phyloP scores from a whole-genome alignment of 2,113 vertebrate genomes.

The Myocastor coypus region DNA sequence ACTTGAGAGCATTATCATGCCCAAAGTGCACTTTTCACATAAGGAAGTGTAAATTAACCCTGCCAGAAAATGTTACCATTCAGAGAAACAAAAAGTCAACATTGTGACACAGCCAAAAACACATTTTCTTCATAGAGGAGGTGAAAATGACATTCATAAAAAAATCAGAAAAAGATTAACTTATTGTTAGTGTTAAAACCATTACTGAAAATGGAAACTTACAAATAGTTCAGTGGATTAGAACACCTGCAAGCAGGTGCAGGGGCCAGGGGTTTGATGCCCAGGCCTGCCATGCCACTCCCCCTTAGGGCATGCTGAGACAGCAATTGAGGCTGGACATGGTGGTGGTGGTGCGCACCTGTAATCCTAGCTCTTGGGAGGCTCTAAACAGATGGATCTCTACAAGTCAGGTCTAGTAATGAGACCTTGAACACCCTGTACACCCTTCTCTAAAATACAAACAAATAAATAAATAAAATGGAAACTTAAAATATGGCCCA shows the following conservation, averaged over 20 bases:
- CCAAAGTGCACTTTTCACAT: not conserved
- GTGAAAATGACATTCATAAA: slow-evolving; percentile 42
- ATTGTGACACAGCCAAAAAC: slow-evolving; percentile 12
- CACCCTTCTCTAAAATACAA: no score
- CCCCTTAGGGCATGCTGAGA: no score
- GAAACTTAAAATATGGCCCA: slow-evolving; percentile 7
- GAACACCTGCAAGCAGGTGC: no score
- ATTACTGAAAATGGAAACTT: slow-evolving; percentile 46
- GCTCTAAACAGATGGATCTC: no score
- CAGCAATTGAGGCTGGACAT: no score
- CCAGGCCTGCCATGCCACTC: no score
- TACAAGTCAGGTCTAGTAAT: no score
- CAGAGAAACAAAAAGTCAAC: slow-evolving; percentile 18
- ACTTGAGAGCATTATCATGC: not conserved
- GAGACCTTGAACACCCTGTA: no score
- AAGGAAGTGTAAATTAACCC: not conserved
- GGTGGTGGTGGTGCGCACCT: no score
- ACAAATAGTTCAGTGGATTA: no score
- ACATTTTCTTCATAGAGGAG: slow-evolving; percentile 34
- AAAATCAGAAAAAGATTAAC: not conserved
- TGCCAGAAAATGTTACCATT: not conserved
- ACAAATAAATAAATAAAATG: not conserved
- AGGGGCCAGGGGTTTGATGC: no score
- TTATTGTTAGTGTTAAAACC: not conserved
- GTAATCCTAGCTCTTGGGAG: no score